phyloP scores from a whole-genome alignment of 2,113 vertebrate species.

The Corythornis vintsioides region DNA sequence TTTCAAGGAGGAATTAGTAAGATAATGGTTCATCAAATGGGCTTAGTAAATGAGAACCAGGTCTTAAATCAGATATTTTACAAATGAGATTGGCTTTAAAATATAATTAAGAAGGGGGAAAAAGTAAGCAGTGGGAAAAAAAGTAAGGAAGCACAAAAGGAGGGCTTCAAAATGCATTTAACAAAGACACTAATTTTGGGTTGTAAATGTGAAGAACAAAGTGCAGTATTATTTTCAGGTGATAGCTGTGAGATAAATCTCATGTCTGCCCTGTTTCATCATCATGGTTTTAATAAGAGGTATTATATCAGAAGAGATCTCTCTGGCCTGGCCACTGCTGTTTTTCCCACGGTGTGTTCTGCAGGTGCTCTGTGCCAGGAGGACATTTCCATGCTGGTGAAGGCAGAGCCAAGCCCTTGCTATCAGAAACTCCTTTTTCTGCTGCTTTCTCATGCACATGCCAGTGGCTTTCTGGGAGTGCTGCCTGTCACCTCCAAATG shows the following conservation, averaged over 20 bases:
- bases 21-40: background rate
- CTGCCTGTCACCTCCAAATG: background rate
- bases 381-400: background rate
- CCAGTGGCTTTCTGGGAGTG: rapidly evolving
- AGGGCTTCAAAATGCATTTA: background rate
- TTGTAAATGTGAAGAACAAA: background rate
- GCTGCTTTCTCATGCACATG: background rate
- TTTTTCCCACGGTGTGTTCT: background rate
- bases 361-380: background rate
- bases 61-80: background rate
- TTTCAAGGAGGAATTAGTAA: background rate
- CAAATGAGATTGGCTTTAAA: background rate
- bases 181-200: background rate
- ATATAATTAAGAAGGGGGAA: background rate
- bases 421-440: background rate
- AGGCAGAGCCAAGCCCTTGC: background rate
- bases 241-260: background rate
- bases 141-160: background rate
- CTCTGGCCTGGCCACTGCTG: background rate
- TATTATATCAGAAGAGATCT: background rate
- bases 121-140: background rate
- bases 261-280: background rate
- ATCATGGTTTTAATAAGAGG: background rate
- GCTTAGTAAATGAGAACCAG: background rate
- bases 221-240: background rate